These are phyloP conservation scores for Amiota mariae DNA, from an alignment of 2,888 invertebrate genomes.

Conservation along the genomic window DNA sequence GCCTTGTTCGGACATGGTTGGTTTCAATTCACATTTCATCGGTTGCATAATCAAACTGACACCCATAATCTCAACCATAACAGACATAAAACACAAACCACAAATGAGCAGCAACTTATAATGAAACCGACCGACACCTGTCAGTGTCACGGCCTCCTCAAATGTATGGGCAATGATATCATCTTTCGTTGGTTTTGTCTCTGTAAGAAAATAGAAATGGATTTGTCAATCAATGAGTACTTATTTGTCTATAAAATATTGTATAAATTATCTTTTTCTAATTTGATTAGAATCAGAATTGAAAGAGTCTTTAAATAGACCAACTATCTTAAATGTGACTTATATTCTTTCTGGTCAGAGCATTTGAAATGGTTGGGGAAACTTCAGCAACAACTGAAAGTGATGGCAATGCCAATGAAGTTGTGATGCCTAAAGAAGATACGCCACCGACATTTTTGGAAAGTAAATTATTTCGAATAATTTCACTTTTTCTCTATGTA, in stretches of 20 bases:
- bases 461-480: conserved; percentile 63
- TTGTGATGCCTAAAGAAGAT: conserved; percentile 54
- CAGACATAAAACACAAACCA: conserved; percentile 79
- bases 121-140: conserved; percentile 80
- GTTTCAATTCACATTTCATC: conserved; percentile 79
- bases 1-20: conserved; percentile 78
- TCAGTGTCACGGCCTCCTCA: conserved; percentile 67
- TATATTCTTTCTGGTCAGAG: background rate
- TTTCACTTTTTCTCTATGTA: conserved; percentile 67
- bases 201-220: conserved; percentile 25
- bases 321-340: too few species aligned
- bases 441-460: conserved; percentile 58
- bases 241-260: conserved; percentile 42
- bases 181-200: conserved; percentile 7
- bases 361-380: conserved; percentile 33
- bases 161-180: conserved; percentile 55
- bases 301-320: background rate
- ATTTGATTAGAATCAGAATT: background rate
- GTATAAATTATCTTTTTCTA: conserved; percentile 2
- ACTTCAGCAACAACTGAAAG: conserved; percentile 1
- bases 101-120: conserved; percentile 77
- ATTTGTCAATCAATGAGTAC: conserved; percentile 40
- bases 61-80: conserved; percentile 80
- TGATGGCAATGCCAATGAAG: conserved; percentile 42
- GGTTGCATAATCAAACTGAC: conserved; percentile 80